Base-by-base conservation (phyloP, 2,113 vertebrate species). In the Cyanoliseus patagonus region DNA sequence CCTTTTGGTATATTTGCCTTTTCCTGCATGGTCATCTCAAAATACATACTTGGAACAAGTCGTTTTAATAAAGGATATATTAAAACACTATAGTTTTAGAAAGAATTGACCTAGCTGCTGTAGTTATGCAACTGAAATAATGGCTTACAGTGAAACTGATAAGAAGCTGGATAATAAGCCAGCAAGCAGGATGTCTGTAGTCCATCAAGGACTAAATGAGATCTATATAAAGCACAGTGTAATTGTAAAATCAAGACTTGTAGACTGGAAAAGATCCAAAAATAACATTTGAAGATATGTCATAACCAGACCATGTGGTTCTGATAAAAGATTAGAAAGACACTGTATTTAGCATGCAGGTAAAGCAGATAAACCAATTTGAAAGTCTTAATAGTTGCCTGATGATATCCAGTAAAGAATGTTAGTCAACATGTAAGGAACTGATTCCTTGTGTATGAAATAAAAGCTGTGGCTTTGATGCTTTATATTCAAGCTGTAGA, bases 171-270 rank as follows among this genome's bases (percentile, higher is more conserved):
- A 78, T 83, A 95, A 81, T 88, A 92, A n/a, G 15, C 67, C 64
- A 67, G 79, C 67, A 86, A 94, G 75, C 85, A 95, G 96, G 95
- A 95, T 95, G 95, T 94, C 94, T 97, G 94, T 88, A 90, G 83
- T 92, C 51, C 64, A 94, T 97, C 95, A 93, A 83, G 55, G 73
- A 67, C 73, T 92, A 93, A 95, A 94, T 93, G 76, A 86, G 41
- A 59, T 90, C 92, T 96, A 81, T 95, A 96, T 95, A 96, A 96
- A 97, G 92, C 51, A 74, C 20, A 72, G 17, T 35, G 61, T 94
- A 92, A 88, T 33, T 86, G 64, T 92, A 92, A 94, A 92, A 93
- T 88, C 68, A 92, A 93, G 95, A 92, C 18, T 37, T 0, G 0
- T 49, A 86, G 31, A 46, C 49, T 94, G 88, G 91, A 95, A 88